Conservation (phyloP, 2,113 vertebrate genomes). For the Heterochromis multidens region DNA sequence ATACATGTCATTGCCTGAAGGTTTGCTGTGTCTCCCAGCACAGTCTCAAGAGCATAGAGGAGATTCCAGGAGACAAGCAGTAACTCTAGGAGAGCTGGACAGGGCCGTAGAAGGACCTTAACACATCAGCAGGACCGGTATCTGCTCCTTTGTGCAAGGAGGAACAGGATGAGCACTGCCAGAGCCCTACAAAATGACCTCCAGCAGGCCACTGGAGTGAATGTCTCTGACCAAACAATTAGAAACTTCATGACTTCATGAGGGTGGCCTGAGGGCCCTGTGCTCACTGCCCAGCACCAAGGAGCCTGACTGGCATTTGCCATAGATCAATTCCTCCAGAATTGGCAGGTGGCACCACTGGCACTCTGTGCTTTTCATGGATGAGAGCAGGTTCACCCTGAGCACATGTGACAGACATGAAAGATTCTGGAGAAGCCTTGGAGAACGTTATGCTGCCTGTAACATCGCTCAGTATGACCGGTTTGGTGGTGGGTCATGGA, state of each 20-base stretch:
- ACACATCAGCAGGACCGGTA: background rate
- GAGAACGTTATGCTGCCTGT: too few relatives aligned
- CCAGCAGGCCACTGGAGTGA: background rate
- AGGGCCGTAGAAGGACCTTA: too few relatives aligned
- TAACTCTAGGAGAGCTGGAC: background rate
- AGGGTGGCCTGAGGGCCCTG: background rate
- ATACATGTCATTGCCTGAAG: background rate
- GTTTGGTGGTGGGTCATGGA: background rate
- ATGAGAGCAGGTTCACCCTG: too few relatives aligned
- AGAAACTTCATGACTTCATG: background rate
- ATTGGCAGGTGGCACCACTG: too few relatives aligned
- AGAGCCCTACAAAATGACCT: background rate
- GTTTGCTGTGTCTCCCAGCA: background rate
- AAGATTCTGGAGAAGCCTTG: too few relatives aligned
- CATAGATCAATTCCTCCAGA: too few relatives aligned
- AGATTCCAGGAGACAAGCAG: background rate
- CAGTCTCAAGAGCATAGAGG: background rate
- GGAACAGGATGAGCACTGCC: too few relatives aligned
- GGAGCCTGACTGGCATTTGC: too few relatives aligned
- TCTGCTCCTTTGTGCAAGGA: background rate
- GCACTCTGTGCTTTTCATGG: too few relatives aligned
- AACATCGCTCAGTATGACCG: too few relatives aligned
- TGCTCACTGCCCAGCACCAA: too few relatives aligned
- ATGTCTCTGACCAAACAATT: background rate
- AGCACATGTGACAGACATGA: too few relatives aligned